These are phyloP conservation scores for Rhagoletis pomonella DNA, from an alignment of 1,140 invertebrate genomes.

Conservation along the genomic window DNA sequence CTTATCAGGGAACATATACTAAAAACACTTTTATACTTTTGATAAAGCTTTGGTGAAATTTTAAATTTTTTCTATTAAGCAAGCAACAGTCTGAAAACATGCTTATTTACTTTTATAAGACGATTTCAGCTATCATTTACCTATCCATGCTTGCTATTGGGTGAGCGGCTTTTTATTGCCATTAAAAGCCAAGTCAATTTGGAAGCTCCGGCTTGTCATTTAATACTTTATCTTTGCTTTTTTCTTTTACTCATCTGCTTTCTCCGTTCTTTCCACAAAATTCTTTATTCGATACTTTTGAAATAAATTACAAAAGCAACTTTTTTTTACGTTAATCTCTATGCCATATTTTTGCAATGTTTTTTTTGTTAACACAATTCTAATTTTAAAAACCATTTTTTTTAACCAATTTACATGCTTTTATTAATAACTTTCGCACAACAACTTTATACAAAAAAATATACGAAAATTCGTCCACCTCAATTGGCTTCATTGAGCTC, in stretches of 20 bases:
- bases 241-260: not conserved
- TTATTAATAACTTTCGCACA: not conserved
- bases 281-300: not conserved
- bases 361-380: conserved; percentile 12
- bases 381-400: conserved; percentile 26
- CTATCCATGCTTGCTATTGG: no score
- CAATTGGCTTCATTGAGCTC: conserved; percentile 12
- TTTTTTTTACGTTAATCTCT: not conserved
- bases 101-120: no score
- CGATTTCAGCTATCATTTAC: no score
- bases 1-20: no score
- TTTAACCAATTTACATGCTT: conserved; percentile 5
- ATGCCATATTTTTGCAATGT: not conserved
- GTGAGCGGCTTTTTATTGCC: not conserved
- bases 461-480: conserved; percentile 12
- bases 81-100: no score
- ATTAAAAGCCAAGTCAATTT: not conserved
- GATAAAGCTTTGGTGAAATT: no score
- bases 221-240: not conserved
- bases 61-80: no score
- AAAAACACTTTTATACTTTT: no score
- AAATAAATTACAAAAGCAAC: conserved; percentile 33
- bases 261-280: not conserved
- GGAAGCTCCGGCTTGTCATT: not conserved
- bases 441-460: conserved; percentile 8